These are phyloP conservation scores for Zosterops pallidus DNA, from an alignment of 2,113 vertebrate species.

Conservation along the genomic window DNA sequence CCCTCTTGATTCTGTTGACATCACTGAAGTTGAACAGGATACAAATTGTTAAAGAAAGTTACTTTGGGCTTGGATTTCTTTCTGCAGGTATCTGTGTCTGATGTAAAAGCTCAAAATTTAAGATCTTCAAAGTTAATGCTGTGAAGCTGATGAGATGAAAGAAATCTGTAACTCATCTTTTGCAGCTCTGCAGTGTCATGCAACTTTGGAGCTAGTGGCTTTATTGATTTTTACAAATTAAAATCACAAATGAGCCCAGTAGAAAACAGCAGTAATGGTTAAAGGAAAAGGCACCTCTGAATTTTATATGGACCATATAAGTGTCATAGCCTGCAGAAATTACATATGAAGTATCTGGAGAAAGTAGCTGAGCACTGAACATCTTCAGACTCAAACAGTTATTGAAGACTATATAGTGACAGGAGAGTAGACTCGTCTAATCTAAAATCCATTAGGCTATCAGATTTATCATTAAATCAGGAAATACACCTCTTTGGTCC, in stretches of 20 bases:
- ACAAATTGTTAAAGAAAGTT: conserved; percentile 20
- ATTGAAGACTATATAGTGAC: background rate
- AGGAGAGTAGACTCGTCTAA: background rate
- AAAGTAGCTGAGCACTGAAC: background rate
- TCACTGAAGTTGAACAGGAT: conserved; percentile 6
- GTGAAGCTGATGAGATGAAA: background rate
- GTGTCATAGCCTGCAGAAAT: background rate
- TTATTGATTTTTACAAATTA: conserved; percentile 31
- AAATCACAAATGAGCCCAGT: background rate
- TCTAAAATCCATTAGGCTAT: conserved; percentile 16
- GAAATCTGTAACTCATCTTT: conserved; percentile 27
- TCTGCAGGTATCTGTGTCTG: background rate
- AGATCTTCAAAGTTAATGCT: background rate
- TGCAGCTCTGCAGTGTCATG: background rate
- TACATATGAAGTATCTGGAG: background rate
- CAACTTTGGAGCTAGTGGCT: background rate
- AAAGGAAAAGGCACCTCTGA: background rate
- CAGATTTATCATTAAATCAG: conserved; percentile 22
- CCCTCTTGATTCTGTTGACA: background rate
- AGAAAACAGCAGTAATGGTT: background rate
- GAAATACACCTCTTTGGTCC: conserved; percentile 6
- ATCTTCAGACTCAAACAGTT: background rate
- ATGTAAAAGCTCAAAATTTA: conserved; percentile 1
- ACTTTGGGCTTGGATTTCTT: background rate
- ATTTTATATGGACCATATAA: background rate